Evolutionary conservation across 2,797 vertebrate genomes (phyloP), one percentile per base, ranked within the genome.

Genomic region (Galago senegalensis): DNA sequence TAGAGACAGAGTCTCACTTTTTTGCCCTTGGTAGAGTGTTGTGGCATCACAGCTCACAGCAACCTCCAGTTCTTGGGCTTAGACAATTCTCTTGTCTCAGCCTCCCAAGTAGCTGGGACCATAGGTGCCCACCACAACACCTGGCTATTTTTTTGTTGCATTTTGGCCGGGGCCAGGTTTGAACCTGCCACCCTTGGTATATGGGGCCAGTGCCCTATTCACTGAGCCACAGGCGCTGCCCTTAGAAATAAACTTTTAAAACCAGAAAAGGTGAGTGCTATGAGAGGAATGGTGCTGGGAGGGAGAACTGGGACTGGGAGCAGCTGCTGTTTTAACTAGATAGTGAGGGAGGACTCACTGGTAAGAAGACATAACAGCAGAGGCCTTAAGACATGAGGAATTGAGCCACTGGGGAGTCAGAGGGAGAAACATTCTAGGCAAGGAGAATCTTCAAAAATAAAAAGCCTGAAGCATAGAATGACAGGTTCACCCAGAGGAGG

Each of bases 261-360:
- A 72, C 80, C 31, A 21, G 25, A 31, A 31, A 7, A 43, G 46
- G 23, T 65, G 84, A 65, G 23, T 56, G 27, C 37, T 60, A 7
- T 58, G 43, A 29, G 21, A 31, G 75, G 72, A 87, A 53, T 77
- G 27, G 58, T 80, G n/a, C 37, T 63, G 58, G 70, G 31, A 83
- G 82, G 13, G 29, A 43, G 46, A 77, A 58, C 91, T 58, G 87
- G 77, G 84, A 72, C 84, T 88, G 17, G 77, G 65, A 83, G 61
- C 20, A 58, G 37, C 84, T 94, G 63, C 46, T 58, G 14, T 93
- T 58, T 11, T 81, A 77, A 40, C 67, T 86, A 72, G 75, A 46
- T 34, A 20, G 31, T 80, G 18, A 80, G 79, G 72, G 65, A 83
- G 56, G 77, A 40, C 63, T 80, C 10, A 61, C 37, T 4, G 6